Percentiles rank a stretch among this genome's conserved stretches.
phyloP scores from a whole-genome alignment of 2,113 vertebrate species.

The Toxotes chatareus region DNA sequence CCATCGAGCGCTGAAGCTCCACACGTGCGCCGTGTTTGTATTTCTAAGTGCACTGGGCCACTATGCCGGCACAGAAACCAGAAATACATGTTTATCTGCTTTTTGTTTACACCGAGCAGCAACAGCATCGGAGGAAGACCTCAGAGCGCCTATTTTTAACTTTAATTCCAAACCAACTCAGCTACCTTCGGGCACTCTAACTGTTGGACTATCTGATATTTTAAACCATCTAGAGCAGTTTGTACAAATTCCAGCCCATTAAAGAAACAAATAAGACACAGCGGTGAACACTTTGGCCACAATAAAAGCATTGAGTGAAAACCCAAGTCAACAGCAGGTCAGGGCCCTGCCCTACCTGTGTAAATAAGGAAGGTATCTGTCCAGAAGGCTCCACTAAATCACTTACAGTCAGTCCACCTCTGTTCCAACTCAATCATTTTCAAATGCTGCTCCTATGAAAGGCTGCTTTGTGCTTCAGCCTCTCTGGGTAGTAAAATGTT shows the following conservation, averaged over 20 bases:
- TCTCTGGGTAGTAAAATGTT: constrained; percentile 77
- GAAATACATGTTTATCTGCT: constrained; percentile 67
- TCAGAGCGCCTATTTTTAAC: constrained; percentile 9
- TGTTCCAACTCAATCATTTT: constrained; percentile 72
- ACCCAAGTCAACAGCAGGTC: constrained; percentile 43
- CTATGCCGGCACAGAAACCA: constrained; percentile 52
- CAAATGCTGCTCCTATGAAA: constrained; percentile 72
- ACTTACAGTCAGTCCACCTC: constrained; percentile 69
- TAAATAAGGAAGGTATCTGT: constrained; percentile 68
- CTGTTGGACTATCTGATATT: not conserved
- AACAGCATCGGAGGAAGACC: not conserved
- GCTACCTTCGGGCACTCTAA: constrained; percentile 5
- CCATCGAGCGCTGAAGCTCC: not conserved
- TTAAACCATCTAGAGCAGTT: not conserved
- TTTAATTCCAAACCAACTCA: not conserved
- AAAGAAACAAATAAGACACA: constrained; percentile 47
- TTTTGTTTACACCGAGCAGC: constrained; percentile 50
- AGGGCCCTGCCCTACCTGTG: constrained; percentile 58
- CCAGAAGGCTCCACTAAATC: constrained; percentile 52
- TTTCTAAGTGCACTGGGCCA: constrained; percentile 15
- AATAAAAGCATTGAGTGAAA: constrained; percentile 71
- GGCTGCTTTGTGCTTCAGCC: constrained; percentile 75
- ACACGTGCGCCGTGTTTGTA: constrained; percentile 26
- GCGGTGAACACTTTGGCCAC: constrained; percentile 41
- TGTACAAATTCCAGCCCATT: constrained; percentile 30